phyloP scores from a whole-genome alignment of 1,140 invertebrate genomes.

The Chelonus insularis region DNA sequence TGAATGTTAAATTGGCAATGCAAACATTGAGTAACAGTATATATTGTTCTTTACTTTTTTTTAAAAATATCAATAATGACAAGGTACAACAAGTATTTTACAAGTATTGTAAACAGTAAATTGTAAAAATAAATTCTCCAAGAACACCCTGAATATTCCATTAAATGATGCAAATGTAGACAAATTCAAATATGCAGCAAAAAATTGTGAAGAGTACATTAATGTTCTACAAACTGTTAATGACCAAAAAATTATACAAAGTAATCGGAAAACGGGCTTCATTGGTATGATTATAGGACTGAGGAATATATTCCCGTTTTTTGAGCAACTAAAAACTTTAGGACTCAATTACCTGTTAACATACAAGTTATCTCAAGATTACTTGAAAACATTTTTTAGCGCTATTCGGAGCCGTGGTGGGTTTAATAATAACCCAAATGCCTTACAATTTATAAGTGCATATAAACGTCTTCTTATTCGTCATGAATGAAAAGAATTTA shows the following conservation, averaged over 20 bases:
- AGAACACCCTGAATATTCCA: slow-evolving; percentile 22
- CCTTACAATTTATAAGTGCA: neutral
- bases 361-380: neutral
- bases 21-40: slow-evolving; percentile 44
- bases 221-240: too few relatives aligned
- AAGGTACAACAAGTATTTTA: slow-evolving; percentile 35
- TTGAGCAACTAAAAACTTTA: too few relatives aligned
- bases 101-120: slow-evolving; percentile 36
- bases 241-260: neutral
- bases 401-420: neutral
- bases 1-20: slow-evolving; percentile 43
- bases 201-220: slow-evolving; percentile 19
- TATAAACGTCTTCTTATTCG: neutral
- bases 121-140: slow-evolving; percentile 24
- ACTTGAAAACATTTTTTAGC: neutral
- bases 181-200: neutral
- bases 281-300: neutral
- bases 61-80: slow-evolving; percentile 29
- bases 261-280: neutral
- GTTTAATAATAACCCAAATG: neutral
- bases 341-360: neutral
- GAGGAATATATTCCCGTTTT: neutral
- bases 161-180: slow-evolving; percentile 25
- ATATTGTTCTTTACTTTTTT: slow-evolving; percentile 36
- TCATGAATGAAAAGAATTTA: neutral